These are phyloP conservation scores for Onychostoma macrolepis DNA, from an alignment of 2,113 vertebrate species.

Conservation along the genomic window DNA sequence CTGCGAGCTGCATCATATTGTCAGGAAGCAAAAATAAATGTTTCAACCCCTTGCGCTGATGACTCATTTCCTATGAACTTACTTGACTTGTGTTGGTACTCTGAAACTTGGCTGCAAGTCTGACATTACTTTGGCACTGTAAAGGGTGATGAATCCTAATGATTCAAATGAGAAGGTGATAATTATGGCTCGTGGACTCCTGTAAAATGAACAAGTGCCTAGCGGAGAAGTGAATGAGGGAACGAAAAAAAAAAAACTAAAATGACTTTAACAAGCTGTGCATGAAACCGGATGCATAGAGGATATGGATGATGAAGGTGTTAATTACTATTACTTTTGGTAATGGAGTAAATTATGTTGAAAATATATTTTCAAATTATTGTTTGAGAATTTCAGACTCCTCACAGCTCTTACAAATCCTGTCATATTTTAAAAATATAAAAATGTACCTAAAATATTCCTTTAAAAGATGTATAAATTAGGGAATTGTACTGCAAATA, in stretches of 20 bases:
- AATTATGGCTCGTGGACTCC: conserved; percentile 13
- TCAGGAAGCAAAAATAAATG: conserved; percentile 36
- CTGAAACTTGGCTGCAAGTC: conserved; percentile 16
- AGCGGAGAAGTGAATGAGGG: background rate
- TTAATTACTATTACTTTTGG: background rate
- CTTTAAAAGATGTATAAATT: background rate
- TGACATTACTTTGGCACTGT: conserved; percentile 7
- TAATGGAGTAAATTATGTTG: background rate
- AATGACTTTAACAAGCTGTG: conserved; percentile 7
- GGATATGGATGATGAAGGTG: conserved; percentile 8
- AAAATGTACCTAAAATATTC: background rate
- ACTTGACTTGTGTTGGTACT: conserved; percentile 18
- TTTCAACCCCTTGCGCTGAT: conserved; percentile 6
- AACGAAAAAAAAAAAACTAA: background rate
- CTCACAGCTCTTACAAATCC: background rate
- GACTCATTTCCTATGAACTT: conserved; percentile 38
- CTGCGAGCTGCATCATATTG: conserved; percentile 51
- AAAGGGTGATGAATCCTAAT: background rate
- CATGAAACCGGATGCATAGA: background rate
- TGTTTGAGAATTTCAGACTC: background rate
- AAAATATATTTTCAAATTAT: background rate
- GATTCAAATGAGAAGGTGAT: conserved; percentile 21
- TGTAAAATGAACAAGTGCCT: conserved; percentile 25
- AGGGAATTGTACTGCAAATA: background rate
- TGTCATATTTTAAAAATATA: background rate